Percentiles rank a stretch among this genome's conserved stretches.
phyloP scores from a whole-genome alignment of 1,140 invertebrate genomes.

The Drosophila leontia region DNA sequence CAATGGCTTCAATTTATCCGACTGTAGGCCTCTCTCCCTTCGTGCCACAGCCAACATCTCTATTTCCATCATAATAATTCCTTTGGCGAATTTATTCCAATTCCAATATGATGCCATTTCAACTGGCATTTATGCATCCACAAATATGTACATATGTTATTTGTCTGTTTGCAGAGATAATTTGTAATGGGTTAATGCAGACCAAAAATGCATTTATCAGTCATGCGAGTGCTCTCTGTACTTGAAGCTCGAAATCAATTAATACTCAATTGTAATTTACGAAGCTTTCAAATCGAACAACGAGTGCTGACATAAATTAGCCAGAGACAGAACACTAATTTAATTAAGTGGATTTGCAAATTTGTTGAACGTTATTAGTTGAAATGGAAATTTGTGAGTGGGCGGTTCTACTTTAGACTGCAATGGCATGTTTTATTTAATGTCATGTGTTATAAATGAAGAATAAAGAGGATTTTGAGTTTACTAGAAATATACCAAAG shows the following conservation, averaged over 20 bases:
- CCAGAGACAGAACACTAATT: conserved; percentile 37
- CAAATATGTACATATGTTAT: conserved; percentile 12
- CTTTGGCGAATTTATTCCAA: conserved; percentile 61
- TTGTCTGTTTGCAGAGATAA: conserved; percentile 24
- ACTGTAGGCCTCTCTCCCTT: conserved; percentile 6
- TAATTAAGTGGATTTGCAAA: conserved; percentile 50
- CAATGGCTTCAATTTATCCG: conserved; percentile 60
- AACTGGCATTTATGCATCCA: conserved; percentile 13
- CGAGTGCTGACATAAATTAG: conserved; percentile 45
- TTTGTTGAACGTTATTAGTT: conserved; percentile 28
- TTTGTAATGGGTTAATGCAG: conserved; percentile 44
- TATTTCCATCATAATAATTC: conserved; percentile 49
- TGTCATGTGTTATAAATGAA: background rate
- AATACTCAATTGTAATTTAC: conserved; percentile 44
- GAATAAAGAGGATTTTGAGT: background rate
- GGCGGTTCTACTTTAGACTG: background rate
- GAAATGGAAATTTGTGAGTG: conserved; percentile 12
- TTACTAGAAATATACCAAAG: background rate
- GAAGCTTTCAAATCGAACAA: conserved; percentile 32
- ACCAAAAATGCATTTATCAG: conserved; percentile 40
- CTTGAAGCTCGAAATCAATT: conserved; percentile 46
- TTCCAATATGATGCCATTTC: conserved; percentile 53
- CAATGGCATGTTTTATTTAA: background rate
- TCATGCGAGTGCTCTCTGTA: conserved; percentile 36
- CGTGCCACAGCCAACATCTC: conserved; percentile 4